phyloP scores from a whole-genome alignment of 2,113 vertebrate species.

The Agelaius tricolor region DNA sequence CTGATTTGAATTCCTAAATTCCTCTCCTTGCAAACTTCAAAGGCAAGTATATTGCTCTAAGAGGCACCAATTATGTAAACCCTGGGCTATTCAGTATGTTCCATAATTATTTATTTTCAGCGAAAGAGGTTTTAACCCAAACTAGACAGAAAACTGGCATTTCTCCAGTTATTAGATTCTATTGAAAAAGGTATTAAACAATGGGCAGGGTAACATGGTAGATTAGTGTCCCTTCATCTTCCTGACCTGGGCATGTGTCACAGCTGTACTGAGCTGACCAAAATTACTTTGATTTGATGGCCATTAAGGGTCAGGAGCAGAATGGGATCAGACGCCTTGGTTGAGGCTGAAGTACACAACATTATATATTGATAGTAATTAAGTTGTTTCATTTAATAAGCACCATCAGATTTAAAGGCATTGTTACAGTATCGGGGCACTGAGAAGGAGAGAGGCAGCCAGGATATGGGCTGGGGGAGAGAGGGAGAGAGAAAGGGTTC shows the following conservation, averaged over 20 bases:
- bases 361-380: conserved; percentile 77
- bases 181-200: conserved; percentile 72
- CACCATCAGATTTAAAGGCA: conserved; percentile 61
- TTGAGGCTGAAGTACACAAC: conserved; percentile 59
- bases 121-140: conserved; percentile 63
- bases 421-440: conserved; percentile 22
- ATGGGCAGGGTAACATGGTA: conserved; percentile 67
- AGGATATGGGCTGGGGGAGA: not conserved
- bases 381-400: conserved; percentile 77
- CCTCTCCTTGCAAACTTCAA: conserved; percentile 64
- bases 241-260: conserved; percentile 75
- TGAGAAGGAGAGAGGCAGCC: conserved; percentile 27
- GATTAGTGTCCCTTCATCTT: conserved; percentile 70
- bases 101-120: conserved; percentile 72
- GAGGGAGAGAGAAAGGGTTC: conserved; percentile 44
- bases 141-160: conserved; percentile 69
- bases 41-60: conserved; percentile 59
- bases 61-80: conserved; percentile 68
- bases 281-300: conserved; percentile 77
- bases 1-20: conserved; percentile 65
- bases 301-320: conserved; percentile 74
- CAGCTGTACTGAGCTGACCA: conserved; percentile 59
- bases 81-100: conserved; percentile 53
- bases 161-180: conserved; percentile 74
- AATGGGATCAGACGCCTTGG: conserved; percentile 69